Conservation (phyloP, 2,113 vertebrate genomes). For the Leptosomus discolor region DNA sequence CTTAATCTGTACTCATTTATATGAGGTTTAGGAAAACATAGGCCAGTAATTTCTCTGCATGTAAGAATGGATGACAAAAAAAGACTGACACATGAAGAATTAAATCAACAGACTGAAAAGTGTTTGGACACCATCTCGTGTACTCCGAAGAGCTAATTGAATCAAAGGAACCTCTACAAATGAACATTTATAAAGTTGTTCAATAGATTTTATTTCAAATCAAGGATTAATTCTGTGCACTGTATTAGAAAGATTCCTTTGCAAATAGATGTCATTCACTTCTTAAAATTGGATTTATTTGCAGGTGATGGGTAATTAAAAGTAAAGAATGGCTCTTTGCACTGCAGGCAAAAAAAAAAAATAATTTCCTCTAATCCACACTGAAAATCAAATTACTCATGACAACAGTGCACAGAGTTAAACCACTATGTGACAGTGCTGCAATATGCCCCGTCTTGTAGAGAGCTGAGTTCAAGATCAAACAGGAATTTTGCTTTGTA, state of each 20-base stretch:
- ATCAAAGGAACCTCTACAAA: neutral
- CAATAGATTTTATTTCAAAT: constrained; percentile 35
- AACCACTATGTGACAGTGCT: neutral
- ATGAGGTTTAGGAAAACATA: neutral
- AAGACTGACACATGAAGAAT: neutral
- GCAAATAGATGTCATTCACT: constrained; percentile 7
- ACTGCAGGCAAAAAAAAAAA: neutral
- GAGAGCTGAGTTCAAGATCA: neutral
- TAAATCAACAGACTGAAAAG: neutral
- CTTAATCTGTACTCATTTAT: neutral
- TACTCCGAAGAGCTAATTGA: constrained; percentile 5
- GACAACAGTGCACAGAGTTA: neutral
- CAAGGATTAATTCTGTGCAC: constrained; percentile 4
- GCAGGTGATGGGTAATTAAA: constrained; percentile 22
- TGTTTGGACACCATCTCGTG: neutral
- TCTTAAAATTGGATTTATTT: constrained; percentile 29
- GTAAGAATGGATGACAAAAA: neutral
- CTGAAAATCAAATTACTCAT: neutral
- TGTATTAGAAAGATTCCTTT: neutral
- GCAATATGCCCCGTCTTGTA: neutral
- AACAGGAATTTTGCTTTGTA: neutral
- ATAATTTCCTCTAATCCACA: neutral
- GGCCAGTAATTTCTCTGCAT: neutral
- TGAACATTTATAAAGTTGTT: neutral
- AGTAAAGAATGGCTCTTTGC: neutral